Evolutionary conservation across 2,888 invertebrate genomes (phyloP).

Genomic region (Noctuana brunneofusca): DNA sequence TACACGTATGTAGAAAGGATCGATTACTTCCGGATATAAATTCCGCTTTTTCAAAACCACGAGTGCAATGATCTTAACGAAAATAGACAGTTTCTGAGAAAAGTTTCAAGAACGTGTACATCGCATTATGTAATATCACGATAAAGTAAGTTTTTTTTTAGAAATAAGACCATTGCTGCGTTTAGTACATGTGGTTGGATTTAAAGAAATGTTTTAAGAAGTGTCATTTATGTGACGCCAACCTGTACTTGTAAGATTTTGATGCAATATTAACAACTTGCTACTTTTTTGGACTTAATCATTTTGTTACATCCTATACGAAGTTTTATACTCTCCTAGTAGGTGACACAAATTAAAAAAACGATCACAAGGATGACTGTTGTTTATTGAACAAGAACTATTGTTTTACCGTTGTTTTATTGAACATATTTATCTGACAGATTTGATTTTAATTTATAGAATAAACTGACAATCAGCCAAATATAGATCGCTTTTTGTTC

Average conservation of each 20-base stretch:
- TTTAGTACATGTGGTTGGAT: not conserved
- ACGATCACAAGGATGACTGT: too few relatives aligned
- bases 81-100: conserved; percentile 1
- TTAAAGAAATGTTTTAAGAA: not conserved
- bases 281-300: not conserved
- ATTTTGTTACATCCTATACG: too few relatives aligned
- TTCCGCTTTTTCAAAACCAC: conserved; percentile 15
- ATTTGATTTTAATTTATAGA: too few relatives aligned
- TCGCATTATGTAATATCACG: not conserved
- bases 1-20: not conserved
- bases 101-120: not conserved
- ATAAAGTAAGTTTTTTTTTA: not conserved
- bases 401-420: too few relatives aligned
- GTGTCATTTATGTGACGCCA: not conserved
- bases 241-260: not conserved
- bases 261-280: not conserved
- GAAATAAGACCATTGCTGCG: not conserved
- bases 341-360: too few relatives aligned
- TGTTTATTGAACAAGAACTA: too few relatives aligned
- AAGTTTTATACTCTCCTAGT: too few relatives aligned
- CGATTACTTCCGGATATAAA: conserved; percentile 18
- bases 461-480: not conserved
- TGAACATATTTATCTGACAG: too few relatives aligned
- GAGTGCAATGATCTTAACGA: conserved; percentile 14
- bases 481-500: not conserved